Base-by-base conservation (phyloP, 1,140 invertebrate species). In the Protaetia brevitarsis region DNA sequence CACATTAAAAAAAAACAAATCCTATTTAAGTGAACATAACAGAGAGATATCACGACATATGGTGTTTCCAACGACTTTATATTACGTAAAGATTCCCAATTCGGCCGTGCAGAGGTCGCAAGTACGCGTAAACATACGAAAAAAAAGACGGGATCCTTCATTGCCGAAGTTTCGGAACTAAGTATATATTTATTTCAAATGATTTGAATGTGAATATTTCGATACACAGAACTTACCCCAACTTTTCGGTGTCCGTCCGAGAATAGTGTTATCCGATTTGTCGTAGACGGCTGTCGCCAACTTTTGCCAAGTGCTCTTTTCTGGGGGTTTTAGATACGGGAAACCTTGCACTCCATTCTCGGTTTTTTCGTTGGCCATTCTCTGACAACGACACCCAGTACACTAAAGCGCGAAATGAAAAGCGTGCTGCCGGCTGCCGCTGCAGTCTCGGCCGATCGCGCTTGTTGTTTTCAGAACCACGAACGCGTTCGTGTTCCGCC, bases 211-310 rank as follows among this genome's bases (percentile, higher is more conserved):
- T 21, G 37, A 31, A 36, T 19, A 6, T 5, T 11, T 34, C 19
- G 3, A n/a, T 21, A 36, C 34, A 36, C 8, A 62, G 4, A 16
- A 83, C 84, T 86, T 83, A 92, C 90, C 86, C 91, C 91, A 93
- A 81, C 86, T 86, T 75, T 84, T 84, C 0, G 78, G 80, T 41
- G 86, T 91, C 70, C 91, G 81, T 23, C 90, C 91, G 8, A 92
- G 79, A 70, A 90, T 82, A 57, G 87, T 81, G 66, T 82, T 83
- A 58, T 84, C 85, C 8, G 86, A 78, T 0, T 85, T 82, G 81
- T 93, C 83, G 77, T 90, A 91, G 34, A 92, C 75, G 23, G 81
- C 82, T 69, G 84, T 80, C 10, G 78, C 76, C 34, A 90, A 77
- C 28, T 79, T 79, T 68, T 85, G 71, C 82, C 85, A 86, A 59